Percentiles rank a stretch among this genome's conserved stretches.
phyloP scores from a whole-genome alignment of 1,140 invertebrate genomes.

The Polyergus mexicanus region DNA sequence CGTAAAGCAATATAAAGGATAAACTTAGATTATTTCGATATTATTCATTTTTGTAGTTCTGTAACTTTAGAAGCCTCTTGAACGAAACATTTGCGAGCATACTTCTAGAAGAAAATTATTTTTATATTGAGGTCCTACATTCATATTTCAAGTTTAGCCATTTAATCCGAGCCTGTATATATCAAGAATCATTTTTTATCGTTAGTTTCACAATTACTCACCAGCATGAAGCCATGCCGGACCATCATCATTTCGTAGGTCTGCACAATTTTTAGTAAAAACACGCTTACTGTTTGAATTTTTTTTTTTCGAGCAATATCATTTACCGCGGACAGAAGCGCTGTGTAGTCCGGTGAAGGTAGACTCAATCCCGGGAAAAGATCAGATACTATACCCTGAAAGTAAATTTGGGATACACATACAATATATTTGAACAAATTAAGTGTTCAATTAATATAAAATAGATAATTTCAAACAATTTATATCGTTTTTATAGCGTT shows the following conservation, averaged over 20 bases:
- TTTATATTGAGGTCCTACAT: too few species aligned
- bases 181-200: neutral
- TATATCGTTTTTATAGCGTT: too few species aligned
- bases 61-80: too few species aligned
- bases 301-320: slow-evolving; percentile 88
- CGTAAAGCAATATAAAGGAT: too few species aligned
- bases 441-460: neutral
- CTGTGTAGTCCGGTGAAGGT: slow-evolving; percentile 91
- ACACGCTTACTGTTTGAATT: slow-evolving; percentile 91
- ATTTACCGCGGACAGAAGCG: slow-evolving; percentile 88
- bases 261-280: slow-evolving; percentile 92
- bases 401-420: neutral
- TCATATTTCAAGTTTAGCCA: too few species aligned
- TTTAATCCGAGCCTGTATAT: too few species aligned
- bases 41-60: too few species aligned
- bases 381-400: slow-evolving; percentile 92
- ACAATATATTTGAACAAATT: neutral
- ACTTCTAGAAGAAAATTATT: too few species aligned
- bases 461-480: neutral
- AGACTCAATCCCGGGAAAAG: slow-evolving; percentile 94
- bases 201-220: neutral
- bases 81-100: too few species aligned
- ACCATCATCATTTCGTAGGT: slow-evolving; percentile 95
- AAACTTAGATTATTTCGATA: too few species aligned
- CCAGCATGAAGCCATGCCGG: slow-evolving; percentile 58